Evolutionary conservation across 2,888 invertebrate genomes (phyloP).

Genomic region (Sarcophaga caerulescens): DNA sequence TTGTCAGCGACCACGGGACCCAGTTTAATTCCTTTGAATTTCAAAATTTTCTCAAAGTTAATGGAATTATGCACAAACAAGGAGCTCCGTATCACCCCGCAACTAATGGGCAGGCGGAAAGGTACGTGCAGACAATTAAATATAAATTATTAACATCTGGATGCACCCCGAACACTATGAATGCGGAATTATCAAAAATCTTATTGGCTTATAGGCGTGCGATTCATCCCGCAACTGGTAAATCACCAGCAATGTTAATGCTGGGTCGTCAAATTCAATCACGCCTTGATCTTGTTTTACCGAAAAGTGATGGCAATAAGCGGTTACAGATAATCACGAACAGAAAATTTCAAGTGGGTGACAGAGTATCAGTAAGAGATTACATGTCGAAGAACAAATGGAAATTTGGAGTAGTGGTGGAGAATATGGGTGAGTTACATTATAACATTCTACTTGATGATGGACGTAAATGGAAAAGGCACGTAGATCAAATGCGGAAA

Average conservation of each 20-base stretch:
- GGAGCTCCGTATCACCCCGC: slow-evolving; percentile 52
- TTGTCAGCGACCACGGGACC: slow-evolving; percentile 59
- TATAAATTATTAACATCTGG: slow-evolving; percentile 4
- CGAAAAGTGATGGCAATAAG: background rate
- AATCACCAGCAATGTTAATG: slow-evolving; percentile 41
- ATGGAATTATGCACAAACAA: slow-evolving; percentile 53
- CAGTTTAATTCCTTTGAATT: slow-evolving; percentile 63
- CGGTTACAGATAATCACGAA: background rate
- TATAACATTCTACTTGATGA: background rate
- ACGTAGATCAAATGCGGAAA: too few species aligned
- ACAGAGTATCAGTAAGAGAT: too few species aligned
- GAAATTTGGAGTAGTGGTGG: slow-evolving; percentile 3
- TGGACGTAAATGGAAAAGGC: background rate
- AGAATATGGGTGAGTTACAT: background rate
- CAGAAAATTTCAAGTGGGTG: too few species aligned
- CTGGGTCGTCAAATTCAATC: slow-evolving; percentile 29
- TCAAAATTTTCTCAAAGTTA: slow-evolving; percentile 49
- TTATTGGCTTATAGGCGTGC: slow-evolving; percentile 41
- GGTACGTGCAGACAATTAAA: slow-evolving; percentile 34
- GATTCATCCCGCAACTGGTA: slow-evolving; percentile 29
- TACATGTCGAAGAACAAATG: too few species aligned
- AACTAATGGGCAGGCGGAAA: slow-evolving; percentile 49
- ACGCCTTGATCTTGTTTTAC: slow-evolving; percentile 9
- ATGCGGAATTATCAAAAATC: slow-evolving; percentile 22
- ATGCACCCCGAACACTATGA: background rate